Evolutionary conservation across 1,140 invertebrate genomes (phyloP), one percentile per base, ranked within the genome.

Genomic region (Watersipora subatra): DNA sequence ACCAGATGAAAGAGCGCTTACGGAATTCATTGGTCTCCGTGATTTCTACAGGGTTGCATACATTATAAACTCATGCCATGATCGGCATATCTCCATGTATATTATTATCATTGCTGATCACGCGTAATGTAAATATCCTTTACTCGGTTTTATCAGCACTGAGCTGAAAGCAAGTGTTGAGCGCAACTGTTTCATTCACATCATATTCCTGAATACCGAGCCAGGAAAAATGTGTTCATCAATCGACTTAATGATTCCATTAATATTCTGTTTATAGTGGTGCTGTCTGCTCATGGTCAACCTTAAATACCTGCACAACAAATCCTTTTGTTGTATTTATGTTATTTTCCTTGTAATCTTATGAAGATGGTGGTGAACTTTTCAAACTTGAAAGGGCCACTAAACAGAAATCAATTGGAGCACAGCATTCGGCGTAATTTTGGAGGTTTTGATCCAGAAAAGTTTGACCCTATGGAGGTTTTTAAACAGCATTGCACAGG

Each of bases 21-120:
- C 34, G 62, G 77, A 79, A 67, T 79, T 78, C 64, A 78, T 76
- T 70, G 77, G 77, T 46, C 68, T 79, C 1, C 68, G 77, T 62
- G 77, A 79, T 65, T 79, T 77, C 61, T 79, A 77, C 68, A 76
- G 76, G 71, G 75, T 65, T 63, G 58, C 17, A 12, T n/a, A n/a
- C n/a, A n/a, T n/a, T n/a, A n/a, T n/a, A n/a, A n/a, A n/a, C n/a
- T n/a, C n/a, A n/a, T n/a, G n/a, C n/a, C n/a, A n/a, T n/a, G n/a
- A n/a, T n/a, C n/a, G n/a, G n/a, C n/a, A n/a, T n/a, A n/a, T n/a
- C n/a, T n/a, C n/a, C n/a, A n/a, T n/a, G n/a, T n/a, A n/a, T n/a
- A n/a, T n/a, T n/a, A n/a, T n/a, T n/a, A n/a, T n/a, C n/a, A n/a
- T n/a, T n/a, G n/a, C n/a, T n/a, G n/a, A n/a, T n/a, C n/a, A n/a